These are phyloP conservation scores for Omphaloscelis lunosa DNA, from an alignment of 2,888 invertebrate species.

Conservation along the genomic window DNA sequence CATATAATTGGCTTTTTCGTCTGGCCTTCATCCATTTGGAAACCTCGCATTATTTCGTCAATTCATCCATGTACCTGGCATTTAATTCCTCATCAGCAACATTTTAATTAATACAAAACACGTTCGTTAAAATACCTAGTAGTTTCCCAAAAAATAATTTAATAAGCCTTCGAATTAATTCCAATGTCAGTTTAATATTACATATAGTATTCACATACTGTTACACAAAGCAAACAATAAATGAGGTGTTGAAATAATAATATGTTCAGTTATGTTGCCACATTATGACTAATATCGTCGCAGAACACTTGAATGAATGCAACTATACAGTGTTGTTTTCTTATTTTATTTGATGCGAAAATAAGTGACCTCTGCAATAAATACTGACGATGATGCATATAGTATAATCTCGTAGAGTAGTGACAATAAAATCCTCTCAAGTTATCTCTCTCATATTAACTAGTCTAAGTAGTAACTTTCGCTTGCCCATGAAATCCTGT, in stretches of 20 bases:
- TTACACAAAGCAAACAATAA: slow-evolving; percentile 13
- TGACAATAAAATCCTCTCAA: neutral
- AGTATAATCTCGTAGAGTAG: neutral
- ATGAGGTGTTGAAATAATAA: slow-evolving; percentile 31
- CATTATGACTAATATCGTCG: slow-evolving; percentile 25
- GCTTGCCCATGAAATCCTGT: neutral
- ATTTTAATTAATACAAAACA: slow-evolving; percentile 38
- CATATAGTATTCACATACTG: slow-evolving; percentile 10
- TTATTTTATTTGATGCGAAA: neutral
- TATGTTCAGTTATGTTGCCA: slow-evolving; percentile 27
- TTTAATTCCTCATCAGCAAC: slow-evolving; percentile 25
- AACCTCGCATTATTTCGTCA: slow-evolving; percentile 40
- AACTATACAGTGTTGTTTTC: slow-evolving; percentile 10
- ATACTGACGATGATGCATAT: slow-evolving; percentile 3
- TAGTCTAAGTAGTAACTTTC: neutral
- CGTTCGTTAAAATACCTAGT: slow-evolving; percentile 45
- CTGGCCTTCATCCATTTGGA: slow-evolving; percentile 53
- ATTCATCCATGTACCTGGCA: slow-evolving; percentile 31
- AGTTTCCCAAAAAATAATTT: slow-evolving; percentile 26
- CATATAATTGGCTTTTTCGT: slow-evolving; percentile 32
- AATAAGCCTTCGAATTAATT: slow-evolving; percentile 45
- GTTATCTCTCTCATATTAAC: too few species aligned
- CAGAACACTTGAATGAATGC: slow-evolving; percentile 33
- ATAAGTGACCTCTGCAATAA: slow-evolving; percentile 8
- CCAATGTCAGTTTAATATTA: slow-evolving; percentile 49